Conservation (phyloP, 2,797 vertebrate genomes). For the Channa striata region DNA sequence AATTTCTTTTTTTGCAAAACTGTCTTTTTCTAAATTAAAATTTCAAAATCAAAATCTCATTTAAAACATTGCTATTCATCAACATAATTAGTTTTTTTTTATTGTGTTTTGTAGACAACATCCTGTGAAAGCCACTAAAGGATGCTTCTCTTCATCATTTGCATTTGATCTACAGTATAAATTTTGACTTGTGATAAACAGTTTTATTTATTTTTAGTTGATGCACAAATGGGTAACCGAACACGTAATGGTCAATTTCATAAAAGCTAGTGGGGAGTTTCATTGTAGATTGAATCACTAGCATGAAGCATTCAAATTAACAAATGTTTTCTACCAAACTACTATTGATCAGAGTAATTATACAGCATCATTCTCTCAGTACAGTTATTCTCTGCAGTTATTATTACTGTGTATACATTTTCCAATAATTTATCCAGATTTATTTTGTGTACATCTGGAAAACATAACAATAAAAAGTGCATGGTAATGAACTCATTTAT, state of each 20-base stretch:
- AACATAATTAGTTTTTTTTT: no score
- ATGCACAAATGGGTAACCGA: not conserved
- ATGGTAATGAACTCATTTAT: slow-evolving; percentile 48
- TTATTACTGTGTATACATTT: slow-evolving; percentile 16
- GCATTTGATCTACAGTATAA: slow-evolving; percentile 3
- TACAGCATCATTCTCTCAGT: slow-evolving; percentile 25
- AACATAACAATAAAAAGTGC: slow-evolving; percentile 12
- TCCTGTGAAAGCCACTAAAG: not conserved
- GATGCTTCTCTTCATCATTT: not conserved
- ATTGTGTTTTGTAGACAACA: slow-evolving; percentile 1
- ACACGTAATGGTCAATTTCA: not conserved
- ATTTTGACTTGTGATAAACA: no score
- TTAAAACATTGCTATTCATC: not conserved
- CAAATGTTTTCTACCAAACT: slow-evolving; percentile 33
- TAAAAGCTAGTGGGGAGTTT: not conserved
- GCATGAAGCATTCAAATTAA: slow-evolving; percentile 28
- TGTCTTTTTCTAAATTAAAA: no score
- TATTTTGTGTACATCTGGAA: slow-evolving; percentile 24
- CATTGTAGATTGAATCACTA: slow-evolving; percentile 28
- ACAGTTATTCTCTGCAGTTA: slow-evolving; percentile 22
- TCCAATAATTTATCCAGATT: slow-evolving; percentile 20
- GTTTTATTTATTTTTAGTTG: slow-evolving; percentile 7
- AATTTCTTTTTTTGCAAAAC: not conserved
- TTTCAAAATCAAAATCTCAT: no score
- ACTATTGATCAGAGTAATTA: slow-evolving; percentile 54